These are phyloP conservation scores for Didymodactylos carnosus DNA, from an alignment of 2,888 invertebrate species.

Conservation along the genomic window DNA sequence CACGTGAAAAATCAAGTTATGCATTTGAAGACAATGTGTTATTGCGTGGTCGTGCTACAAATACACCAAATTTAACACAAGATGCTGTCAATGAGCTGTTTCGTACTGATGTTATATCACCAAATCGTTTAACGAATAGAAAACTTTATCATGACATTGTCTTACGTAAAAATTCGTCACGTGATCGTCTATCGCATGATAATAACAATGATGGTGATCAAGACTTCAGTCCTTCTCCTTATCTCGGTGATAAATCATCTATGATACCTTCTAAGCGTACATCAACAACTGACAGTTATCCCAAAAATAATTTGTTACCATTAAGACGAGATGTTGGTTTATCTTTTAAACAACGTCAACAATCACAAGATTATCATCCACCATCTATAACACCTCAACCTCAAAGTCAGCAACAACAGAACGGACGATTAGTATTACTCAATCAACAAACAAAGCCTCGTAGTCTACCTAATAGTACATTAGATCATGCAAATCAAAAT, in stretches of 20 bases:
- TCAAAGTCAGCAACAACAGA: neutral
- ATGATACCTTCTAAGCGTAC: neutral
- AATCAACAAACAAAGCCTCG: neutral
- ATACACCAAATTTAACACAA: neutral
- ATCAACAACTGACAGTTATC: neutral
- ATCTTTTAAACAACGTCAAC: too few relatives aligned
- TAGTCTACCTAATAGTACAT: neutral
- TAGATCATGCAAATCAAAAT: neutral
- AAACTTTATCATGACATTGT: neutral
- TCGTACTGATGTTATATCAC: too few relatives aligned
- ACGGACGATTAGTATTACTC: too few relatives aligned
- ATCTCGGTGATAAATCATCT: too few relatives aligned
- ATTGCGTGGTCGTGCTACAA: neutral
- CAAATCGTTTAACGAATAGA: neutral
- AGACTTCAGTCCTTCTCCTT: too few relatives aligned
- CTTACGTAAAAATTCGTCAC: neutral
- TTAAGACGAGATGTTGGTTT: neutral
- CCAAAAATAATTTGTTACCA: neutral
- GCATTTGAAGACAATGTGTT: neutral
- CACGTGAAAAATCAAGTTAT: neutral
- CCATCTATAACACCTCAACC: neutral
- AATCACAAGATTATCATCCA: too few relatives aligned
- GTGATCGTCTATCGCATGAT: too few relatives aligned
- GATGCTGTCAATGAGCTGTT: neutral
- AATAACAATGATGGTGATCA: neutral